phyloP scores from a whole-genome alignment of 2,888 invertebrate genomes.

The Trachelus stipa region DNA sequence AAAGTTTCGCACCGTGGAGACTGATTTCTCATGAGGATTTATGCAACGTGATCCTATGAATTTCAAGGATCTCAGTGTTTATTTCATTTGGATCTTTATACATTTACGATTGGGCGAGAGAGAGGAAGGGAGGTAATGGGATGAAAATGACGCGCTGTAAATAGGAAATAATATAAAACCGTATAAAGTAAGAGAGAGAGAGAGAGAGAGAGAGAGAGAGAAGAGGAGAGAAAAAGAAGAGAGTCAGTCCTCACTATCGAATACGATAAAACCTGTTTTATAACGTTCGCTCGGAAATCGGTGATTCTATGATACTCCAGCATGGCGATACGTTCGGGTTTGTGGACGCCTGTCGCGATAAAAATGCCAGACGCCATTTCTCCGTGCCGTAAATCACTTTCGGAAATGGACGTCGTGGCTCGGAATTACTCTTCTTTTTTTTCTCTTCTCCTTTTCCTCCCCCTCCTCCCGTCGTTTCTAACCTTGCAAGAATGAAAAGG shows the following conservation, averaged over 20 bases:
- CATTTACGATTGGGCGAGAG: not conserved
- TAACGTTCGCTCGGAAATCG: constrained; percentile 7
- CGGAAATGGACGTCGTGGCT: not conserved
- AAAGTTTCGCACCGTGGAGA: not conserved
- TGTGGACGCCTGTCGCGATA: constrained; percentile 11
- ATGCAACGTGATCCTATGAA: not conserved
- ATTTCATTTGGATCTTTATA: not conserved
- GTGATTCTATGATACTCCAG: constrained; percentile 1
- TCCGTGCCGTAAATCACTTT: constrained; percentile 6
- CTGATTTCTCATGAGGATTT: not conserved
- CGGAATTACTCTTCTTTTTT: not conserved
- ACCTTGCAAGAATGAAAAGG: not conserved
- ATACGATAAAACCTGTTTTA: constrained; percentile 9
- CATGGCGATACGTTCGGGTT: not conserved
- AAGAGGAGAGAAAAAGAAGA: not conserved
- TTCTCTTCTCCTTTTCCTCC: not conserved
- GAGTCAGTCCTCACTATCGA: not conserved
- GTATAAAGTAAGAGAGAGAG: not conserved
- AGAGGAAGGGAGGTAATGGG: not conserved
- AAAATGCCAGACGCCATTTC: constrained; percentile 11
- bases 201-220: not conserved
- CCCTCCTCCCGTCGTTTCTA: not conserved
- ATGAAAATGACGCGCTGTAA: not conserved
- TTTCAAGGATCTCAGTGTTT: not conserved
- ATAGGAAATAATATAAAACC: not conserved